These are phyloP conservation scores for Rhinolophus ferrumequinum DNA, from an alignment of 2,113 vertebrate species.

Conservation along the genomic window DNA sequence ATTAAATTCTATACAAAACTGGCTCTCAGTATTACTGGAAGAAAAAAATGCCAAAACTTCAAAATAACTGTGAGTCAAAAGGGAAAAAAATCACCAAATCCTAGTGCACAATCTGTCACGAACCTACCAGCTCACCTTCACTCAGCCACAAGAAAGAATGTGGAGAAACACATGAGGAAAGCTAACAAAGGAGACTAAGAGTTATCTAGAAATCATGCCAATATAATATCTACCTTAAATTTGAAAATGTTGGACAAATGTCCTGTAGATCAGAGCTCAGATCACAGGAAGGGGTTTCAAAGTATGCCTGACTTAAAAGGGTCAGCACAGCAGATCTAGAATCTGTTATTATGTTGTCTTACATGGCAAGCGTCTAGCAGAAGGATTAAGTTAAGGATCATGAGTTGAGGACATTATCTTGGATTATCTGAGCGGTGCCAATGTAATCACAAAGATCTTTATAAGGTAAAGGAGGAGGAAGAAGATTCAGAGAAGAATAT, in stretches of 20 bases:
- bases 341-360: background rate
- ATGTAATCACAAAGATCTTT: background rate
- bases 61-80: background rate
- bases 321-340: background rate
- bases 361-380: background rate
- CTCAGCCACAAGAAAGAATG: background rate
- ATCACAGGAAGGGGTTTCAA: background rate
- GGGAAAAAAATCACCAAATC: background rate
- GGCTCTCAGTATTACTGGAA: background rate
- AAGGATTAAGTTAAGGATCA: background rate
- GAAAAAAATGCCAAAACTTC: background rate
- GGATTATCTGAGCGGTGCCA: background rate
- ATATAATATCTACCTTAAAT: background rate
- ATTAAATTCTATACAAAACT: background rate
- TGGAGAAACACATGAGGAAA: background rate
- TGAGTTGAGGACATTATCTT: background rate
- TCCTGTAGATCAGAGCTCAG: background rate
- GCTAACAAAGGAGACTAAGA: background rate
- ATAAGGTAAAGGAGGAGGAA: background rate
- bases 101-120: fast-evolving
- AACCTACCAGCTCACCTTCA: background rate
- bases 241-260: background rate
- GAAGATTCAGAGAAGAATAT: background rate
- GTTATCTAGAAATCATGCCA: background rate
- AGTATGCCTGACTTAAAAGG: background rate